Percentiles rank a stretch among this genome's conserved stretches.
Evolutionary conservation across 2,888 invertebrate species (phyloP).

Genomic region (Eupithecia inturbata): DNA sequence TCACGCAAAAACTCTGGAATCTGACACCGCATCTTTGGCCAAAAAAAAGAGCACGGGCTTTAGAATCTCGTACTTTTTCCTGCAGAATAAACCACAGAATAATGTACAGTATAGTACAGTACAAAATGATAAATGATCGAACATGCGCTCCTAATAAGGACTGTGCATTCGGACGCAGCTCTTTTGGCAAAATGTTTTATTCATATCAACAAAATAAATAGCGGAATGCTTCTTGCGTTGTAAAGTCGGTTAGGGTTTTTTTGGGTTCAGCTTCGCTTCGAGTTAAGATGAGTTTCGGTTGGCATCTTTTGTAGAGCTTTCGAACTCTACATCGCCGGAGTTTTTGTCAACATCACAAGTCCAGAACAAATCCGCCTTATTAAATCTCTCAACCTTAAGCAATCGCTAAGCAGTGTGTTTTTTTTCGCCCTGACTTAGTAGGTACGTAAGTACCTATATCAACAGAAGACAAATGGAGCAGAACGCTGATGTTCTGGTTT

Average conservation of each 20-base stretch:
- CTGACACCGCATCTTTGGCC: neutral
- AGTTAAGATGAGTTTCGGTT: slow-evolving; percentile 14
- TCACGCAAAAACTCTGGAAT: slow-evolving; percentile 11
- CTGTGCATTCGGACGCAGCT: slow-evolving; percentile 46
- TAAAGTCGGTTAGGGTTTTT: slow-evolving; percentile 40
- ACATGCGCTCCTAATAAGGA: slow-evolving; percentile 64
- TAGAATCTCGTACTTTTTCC: slow-evolving; percentile 29
- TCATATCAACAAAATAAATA: slow-evolving; percentile 69
- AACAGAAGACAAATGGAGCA: too few relatives aligned
- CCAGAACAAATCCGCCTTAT: neutral
- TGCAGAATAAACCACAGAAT: slow-evolving; percentile 9
- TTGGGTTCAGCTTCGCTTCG: slow-evolving; percentile 21
- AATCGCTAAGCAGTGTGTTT: neutral
- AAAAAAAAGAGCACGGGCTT: slow-evolving; percentile 23
- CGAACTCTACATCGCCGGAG: neutral
- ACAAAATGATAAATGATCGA: slow-evolving; percentile 59
- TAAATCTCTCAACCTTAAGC: too few relatives aligned
- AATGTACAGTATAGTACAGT: slow-evolving; percentile 26
- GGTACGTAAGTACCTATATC: too few relatives aligned
- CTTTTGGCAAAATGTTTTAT: slow-evolving; percentile 78
- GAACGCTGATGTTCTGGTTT: too few relatives aligned
- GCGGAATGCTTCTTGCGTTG: slow-evolving; percentile 45
- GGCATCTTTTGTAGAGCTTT: neutral
- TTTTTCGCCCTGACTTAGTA: too few relatives aligned
- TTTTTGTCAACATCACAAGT: neutral